Percentiles rank a stretch among this genome's conserved stretches.
Evolutionary conservation across 2,113 vertebrate genomes (phyloP).

Genomic region (Planiliza haematocheilus): DNA sequence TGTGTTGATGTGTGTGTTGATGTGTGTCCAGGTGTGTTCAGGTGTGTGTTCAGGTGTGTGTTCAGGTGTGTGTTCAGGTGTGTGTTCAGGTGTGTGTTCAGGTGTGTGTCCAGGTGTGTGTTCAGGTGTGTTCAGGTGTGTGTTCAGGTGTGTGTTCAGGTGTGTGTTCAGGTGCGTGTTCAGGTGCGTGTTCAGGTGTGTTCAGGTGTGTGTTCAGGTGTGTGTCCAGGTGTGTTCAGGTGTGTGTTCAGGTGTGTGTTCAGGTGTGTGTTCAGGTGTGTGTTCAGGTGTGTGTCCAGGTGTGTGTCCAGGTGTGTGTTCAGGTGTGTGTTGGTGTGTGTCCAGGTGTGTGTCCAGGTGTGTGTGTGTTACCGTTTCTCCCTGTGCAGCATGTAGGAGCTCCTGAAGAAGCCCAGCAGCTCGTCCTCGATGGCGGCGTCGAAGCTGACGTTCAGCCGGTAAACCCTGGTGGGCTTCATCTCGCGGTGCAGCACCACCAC

Average conservation of each 20-base stretch:
- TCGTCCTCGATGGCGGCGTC: conserved; percentile 93
- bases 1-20: too few relatives aligned
- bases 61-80: conserved; percentile 10
- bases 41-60: conserved; percentile 34
- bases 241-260: conserved; percentile 32
- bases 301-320: conserved; percentile 13
- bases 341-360: conserved; percentile 22
- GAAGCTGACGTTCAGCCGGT: conserved; percentile 93
- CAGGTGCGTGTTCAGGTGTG: conserved; percentile 13
- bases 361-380: conserved; percentile 87
- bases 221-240: conserved; percentile 31
- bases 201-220: conserved; percentile 15
- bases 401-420: conserved; percentile 95
- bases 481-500: conserved; percentile 92
- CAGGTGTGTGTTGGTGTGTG: conserved; percentile 26
- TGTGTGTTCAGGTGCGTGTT: conserved; percentile 23
- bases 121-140: conserved; percentile 33
- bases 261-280: conserved; percentile 31
- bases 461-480: conserved; percentile 88
- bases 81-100: conserved; percentile 30
- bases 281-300: conserved; percentile 20
- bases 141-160: conserved; percentile 29
- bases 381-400: conserved; percentile 90
- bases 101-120: conserved; percentile 15
- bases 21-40: too few relatives aligned